A percentile compares a stretch with the other conserved stretches of the same genome.
These are phyloP conservation scores for Loriculus beryllinus DNA, from an alignment of 2,797 vertebrate species.

Conservation along the genomic window DNA sequence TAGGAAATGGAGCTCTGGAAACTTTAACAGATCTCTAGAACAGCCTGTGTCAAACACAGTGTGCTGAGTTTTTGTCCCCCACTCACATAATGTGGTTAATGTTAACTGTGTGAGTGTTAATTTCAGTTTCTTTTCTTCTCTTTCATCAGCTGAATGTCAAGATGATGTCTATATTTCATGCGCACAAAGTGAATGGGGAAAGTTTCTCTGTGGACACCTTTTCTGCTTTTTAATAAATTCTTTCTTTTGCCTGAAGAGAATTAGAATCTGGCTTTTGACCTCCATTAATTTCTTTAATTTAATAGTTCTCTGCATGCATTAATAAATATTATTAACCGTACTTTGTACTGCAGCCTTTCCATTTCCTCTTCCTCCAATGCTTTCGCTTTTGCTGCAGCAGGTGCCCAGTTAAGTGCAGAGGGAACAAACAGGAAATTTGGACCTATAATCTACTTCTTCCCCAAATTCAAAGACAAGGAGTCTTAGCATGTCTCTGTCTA, in stretches of 20 bases:
- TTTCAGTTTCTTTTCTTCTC: constrained; percentile 47
- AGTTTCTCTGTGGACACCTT: constrained; percentile 31
- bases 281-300: constrained; percentile 70
- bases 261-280: constrained; percentile 60
- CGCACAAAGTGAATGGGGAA: background rate
- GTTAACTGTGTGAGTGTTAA: constrained; percentile 4
- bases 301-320: constrained; percentile 42
- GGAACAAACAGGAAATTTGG: constrained; percentile 5
- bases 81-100: background rate
- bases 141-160: constrained; percentile 59
- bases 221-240: constrained; percentile 55
- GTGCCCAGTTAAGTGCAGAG: background rate
- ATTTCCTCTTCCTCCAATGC: constrained; percentile 12
- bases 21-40: constrained; percentile 14
- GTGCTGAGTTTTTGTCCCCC: background rate
- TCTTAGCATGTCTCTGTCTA: background rate
- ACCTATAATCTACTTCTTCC: background rate
- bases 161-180: constrained; percentile 63
- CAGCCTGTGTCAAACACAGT: background rate
- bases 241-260: constrained; percentile 65
- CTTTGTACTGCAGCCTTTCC: constrained; percentile 11
- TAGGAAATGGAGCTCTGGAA: background rate
- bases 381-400: constrained; percentile 23
- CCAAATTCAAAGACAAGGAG: background rate
- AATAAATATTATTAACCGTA: constrained; percentile 22